Evolutionary conservation across 1,140 invertebrate genomes (phyloP).

Genomic region (Calliopsis andreniformis): DNA sequence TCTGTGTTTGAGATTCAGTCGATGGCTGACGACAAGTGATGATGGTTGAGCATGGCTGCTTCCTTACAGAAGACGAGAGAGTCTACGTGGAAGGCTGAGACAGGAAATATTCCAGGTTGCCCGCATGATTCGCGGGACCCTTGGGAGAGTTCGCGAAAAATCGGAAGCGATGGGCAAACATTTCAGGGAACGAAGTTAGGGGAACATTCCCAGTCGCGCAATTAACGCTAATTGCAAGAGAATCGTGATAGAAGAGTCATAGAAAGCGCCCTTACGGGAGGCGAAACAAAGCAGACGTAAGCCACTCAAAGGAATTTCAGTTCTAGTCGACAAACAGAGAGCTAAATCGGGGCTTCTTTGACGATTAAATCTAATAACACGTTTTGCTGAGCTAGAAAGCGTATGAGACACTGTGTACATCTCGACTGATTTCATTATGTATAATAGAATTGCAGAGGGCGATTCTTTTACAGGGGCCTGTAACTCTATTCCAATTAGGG

Average conservation of each 20-base stretch:
- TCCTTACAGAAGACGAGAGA: too few species aligned
- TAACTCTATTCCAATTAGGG: too few species aligned
- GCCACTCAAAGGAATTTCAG: slow-evolving; percentile 28
- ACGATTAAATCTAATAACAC: slow-evolving; percentile 38
- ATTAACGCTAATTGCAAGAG: slow-evolving; percentile 17
- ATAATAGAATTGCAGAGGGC: too few species aligned
- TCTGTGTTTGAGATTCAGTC: too few species aligned
- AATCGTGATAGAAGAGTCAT: not conserved
- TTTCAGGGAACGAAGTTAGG: not conserved
- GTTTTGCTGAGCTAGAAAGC: not conserved
- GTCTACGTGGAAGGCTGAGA: too few species aligned
- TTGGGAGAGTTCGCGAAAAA: not conserved
- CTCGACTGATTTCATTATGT: not conserved
- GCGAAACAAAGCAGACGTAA: slow-evolving; percentile 34
- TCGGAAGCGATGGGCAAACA: slow-evolving; percentile 1
- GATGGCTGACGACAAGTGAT: too few species aligned
- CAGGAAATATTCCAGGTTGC: not conserved
- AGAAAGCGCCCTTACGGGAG: not conserved
- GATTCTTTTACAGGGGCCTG: too few species aligned
- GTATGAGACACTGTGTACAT: not conserved
- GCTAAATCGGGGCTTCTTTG: slow-evolving; percentile 13
- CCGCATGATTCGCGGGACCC: not conserved
- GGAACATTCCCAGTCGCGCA: not conserved
- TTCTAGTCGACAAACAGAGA: not conserved
- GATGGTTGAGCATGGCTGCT: too few species aligned